Base-by-base conservation (phyloP, 1,140 invertebrate species). In the Cardiocondyla obscurior region DNA sequence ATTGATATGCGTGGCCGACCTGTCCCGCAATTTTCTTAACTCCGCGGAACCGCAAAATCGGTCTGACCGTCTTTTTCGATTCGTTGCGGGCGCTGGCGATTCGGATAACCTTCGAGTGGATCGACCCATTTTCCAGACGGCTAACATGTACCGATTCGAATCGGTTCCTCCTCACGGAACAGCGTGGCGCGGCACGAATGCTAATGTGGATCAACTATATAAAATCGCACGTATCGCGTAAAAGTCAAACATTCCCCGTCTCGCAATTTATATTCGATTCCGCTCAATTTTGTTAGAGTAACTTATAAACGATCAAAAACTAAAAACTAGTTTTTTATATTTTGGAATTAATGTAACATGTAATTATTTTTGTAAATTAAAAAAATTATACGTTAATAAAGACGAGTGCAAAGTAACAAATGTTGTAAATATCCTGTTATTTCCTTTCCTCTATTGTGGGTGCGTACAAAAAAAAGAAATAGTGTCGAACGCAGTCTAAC, bases 21-120 rank as follows among this genome's bases (percentile, higher is more conserved):
- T 73, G 81, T 88, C 70, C 53, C 58, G 86, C 72, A 87, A 88
- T 85, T 89, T 89, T 44, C 85, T 85, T 87, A 85, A 87, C 62
- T 88, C 86, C 88, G 85, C 85, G 81, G 85, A 87, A 83, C 65
- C 81, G 72, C 76, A 58, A 58, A 57, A 81, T 64, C 53, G 65
- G 77, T 79, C 28, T 46, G 65, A 69, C 46, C 36, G 16, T 3
- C 39, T 79, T 81, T 73, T 65, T 76, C 62, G 67, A 82, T 85
- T 85, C 19, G 58, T 36, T 10, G 28, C 70, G 14, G 55, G 6
- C 1, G 14, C 46, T 81, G 49, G 57, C 58, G 70, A 64, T 82
- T 85, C 36, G 60, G 58, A n/a, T 65, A 67, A 81, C 60, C 77
- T 73, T 85, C 57, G 28, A 65, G 51, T 49, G 72, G 39, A 79